Evolutionary conservation across 2,113 vertebrate genomes (phyloP).

Genomic region (Phrynocephalus versicolor): DNA sequence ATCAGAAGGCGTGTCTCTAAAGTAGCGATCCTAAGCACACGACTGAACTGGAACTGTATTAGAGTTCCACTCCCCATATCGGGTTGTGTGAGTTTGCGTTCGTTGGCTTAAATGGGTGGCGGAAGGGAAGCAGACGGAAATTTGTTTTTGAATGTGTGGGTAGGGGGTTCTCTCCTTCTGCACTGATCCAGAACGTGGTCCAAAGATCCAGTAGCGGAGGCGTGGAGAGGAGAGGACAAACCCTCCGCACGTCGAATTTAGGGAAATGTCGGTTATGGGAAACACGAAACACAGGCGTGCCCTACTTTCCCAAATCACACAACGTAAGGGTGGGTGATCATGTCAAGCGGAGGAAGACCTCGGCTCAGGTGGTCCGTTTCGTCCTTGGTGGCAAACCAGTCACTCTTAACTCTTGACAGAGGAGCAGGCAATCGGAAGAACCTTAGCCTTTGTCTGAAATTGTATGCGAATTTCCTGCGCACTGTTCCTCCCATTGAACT

Average conservation of each 20-base stretch:
- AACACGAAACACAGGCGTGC: constrained; percentile 44
- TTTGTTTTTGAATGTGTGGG: too few relatives aligned
- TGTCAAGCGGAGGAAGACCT: not conserved
- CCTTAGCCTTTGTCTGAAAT: not conserved
- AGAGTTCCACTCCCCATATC: too few relatives aligned
- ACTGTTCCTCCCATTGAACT: too few relatives aligned
- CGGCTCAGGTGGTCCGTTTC: constrained; percentile 9
- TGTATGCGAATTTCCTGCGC: too few relatives aligned
- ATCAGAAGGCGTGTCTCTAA: not conserved
- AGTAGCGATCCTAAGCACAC: not conserved
- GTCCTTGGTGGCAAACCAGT: constrained; percentile 25
- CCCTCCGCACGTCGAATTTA: constrained; percentile 1
- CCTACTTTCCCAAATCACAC: constrained; percentile 36
- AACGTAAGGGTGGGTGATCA: constrained; percentile 5
- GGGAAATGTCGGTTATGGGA: constrained; percentile 4
- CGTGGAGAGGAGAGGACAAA: not conserved
- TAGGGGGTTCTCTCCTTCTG: not conserved
- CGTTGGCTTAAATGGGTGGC: not conserved
- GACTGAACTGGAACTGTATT: not conserved
- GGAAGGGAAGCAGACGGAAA: not conserved
- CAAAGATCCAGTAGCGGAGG: constrained; percentile 9
- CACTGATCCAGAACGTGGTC: not conserved
- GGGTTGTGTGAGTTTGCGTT: too few relatives aligned
- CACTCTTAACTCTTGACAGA: constrained; percentile 2
- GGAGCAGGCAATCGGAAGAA: too few relatives aligned